These are phyloP conservation scores for Coccyzus lansbergi DNA, from an alignment of 2,797 vertebrate species.

Conservation along the genomic window DNA sequence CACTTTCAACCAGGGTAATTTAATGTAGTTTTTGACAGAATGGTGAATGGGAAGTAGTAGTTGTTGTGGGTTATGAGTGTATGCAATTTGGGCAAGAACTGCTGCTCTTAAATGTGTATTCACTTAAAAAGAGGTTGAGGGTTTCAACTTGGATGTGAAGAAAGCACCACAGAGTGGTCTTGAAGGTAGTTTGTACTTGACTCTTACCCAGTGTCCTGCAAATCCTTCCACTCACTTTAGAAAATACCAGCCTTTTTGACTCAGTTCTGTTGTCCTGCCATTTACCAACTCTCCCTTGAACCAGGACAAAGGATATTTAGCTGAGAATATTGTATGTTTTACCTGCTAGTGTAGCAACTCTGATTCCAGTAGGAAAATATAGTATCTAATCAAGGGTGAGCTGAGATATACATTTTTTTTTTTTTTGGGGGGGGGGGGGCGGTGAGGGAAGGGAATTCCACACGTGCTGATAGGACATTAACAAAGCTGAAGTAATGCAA, in stretches of 20 bases:
- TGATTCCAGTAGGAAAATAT: neutral
- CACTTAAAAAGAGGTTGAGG: neutral
- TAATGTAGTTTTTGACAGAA: neutral
- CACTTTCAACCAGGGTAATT: neutral
- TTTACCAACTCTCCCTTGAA: neutral
- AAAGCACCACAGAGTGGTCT: neutral
- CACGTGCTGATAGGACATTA: neutral
- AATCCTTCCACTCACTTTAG: neutral
- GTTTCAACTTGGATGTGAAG: neutral
- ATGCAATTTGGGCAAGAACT: neutral
- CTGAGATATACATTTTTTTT: neutral
- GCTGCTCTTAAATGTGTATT: neutral
- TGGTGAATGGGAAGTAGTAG: neutral
- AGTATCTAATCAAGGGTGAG: neutral
- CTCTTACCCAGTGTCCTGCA: neutral
- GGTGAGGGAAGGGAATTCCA: neutral
- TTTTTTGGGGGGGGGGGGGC: no score
- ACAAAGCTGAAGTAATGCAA: neutral
- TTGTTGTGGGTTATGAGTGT: accelerated
- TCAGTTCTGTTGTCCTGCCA: neutral
- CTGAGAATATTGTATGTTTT: neutral
- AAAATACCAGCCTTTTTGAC: neutral
- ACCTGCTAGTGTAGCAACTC: neutral
- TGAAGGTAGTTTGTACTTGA: no score
- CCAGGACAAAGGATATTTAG: neutral